Conservation (phyloP, 2,888 invertebrate genomes). For the Sclerodermus sp. region DNA sequence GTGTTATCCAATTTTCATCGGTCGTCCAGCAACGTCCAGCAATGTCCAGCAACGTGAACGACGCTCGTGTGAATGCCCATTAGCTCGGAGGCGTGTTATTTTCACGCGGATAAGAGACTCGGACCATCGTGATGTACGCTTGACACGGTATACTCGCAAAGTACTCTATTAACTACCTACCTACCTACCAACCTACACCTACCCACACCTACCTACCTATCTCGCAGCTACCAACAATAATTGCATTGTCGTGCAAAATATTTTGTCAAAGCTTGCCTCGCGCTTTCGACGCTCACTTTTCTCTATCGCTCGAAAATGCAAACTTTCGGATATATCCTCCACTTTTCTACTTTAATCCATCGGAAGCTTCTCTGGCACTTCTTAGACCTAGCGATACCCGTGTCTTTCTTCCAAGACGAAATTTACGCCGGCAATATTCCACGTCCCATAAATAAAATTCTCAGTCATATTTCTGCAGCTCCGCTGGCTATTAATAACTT, state of each 20-base stretch:
- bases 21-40: neutral
- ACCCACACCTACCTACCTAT: no score
- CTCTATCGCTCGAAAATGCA: no score
- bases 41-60: neutral
- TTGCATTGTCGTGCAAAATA: neutral
- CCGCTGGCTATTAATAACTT: slow-evolving; percentile 44
- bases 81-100: slow-evolving; percentile 21
- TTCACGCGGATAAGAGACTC: slow-evolving; percentile 26
- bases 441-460: slow-evolving; percentile 47
- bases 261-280: neutral
- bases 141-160: slow-evolving; percentile 3
- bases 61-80: slow-evolving; percentile 4
- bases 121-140: slow-evolving; percentile 6
- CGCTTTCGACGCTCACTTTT: no score
- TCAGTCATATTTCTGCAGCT: slow-evolving; percentile 23
- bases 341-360: no score
- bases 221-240: neutral
- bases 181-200: no score
- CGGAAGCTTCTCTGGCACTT: no score
- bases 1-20: slow-evolving; percentile 20
- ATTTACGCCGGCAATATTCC: slow-evolving; percentile 47
- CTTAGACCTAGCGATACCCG: no score
- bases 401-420: slow-evolving; percentile 4
- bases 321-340: no score
- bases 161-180: neutral